These are phyloP conservation scores for Zosterops japonicus DNA, from an alignment of 2,113 vertebrate species.

Conservation along the genomic window DNA sequence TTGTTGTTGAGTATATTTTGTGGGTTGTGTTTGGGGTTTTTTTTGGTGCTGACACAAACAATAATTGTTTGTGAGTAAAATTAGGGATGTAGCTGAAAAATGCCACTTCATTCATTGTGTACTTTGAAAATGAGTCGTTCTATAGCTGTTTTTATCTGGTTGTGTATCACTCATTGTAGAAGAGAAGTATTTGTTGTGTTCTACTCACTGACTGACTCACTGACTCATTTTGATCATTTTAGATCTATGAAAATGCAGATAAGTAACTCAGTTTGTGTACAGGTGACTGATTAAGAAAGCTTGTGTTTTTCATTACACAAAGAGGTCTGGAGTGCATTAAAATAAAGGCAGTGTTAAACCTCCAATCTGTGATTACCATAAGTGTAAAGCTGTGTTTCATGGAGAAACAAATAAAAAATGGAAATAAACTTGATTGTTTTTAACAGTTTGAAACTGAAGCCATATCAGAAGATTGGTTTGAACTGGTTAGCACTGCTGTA, in stretches of 20 bases:
- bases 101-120: neutral
- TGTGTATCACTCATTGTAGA: neutral
- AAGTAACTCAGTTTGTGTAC: neutral
- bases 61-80: neutral
- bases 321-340: neutral
- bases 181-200: neutral
- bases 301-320: fast-evolving
- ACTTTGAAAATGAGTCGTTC: neutral
- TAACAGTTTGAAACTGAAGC: slow-evolving; percentile 86
- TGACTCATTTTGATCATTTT: neutral
- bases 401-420: neutral
- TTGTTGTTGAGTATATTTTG: neutral
- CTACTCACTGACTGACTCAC: no score
- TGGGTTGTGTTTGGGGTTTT: neutral
- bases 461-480: slow-evolving; percentile 94
- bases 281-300: neutral
- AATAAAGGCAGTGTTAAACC: neutral
- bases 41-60: neutral
- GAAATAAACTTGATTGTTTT: slow-evolving; percentile 15
- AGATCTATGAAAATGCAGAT: neutral
- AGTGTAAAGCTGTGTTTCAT: neutral
- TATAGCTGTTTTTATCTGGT: neutral
- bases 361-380: neutral
- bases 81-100: neutral
- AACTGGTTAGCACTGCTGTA: slow-evolving; percentile 93